phyloP scores from a whole-genome alignment of 1,140 invertebrate genomes.

The Aradophagus sp. region DNA sequence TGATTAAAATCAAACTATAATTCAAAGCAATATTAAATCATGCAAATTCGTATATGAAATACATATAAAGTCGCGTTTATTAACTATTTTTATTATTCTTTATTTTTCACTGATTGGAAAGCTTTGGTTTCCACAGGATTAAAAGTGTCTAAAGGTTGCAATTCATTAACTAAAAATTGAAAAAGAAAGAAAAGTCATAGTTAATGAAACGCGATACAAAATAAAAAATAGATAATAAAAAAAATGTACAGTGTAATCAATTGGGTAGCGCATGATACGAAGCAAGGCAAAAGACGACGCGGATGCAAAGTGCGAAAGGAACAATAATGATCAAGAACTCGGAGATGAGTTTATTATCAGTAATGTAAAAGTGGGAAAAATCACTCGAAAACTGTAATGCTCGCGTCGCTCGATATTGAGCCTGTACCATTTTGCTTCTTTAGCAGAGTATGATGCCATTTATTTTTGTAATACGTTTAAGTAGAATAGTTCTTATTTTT shows the following conservation, averaged over 20 bases:
- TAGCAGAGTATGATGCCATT: slow-evolving; percentile 75
- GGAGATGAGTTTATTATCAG: slow-evolving; percentile 17
- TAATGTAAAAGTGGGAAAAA: background rate
- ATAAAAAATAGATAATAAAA: slow-evolving; percentile 43
- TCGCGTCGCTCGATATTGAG: slow-evolving; percentile 72
- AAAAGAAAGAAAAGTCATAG: slow-evolving; percentile 36
- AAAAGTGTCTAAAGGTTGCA: slow-evolving; percentile 33
- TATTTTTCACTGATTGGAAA: background rate
- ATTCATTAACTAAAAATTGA: slow-evolving; percentile 44
- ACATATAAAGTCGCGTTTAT: slow-evolving; percentile 4
- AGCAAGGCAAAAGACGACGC: slow-evolving; percentile 54
- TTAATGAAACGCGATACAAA: slow-evolving; percentile 28
- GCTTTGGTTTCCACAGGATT: slow-evolving; percentile 36
- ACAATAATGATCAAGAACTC: slow-evolving; percentile 47
- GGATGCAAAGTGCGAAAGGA: slow-evolving; percentile 57
- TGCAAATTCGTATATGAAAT: slow-evolving; percentile 18
- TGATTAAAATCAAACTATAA: slow-evolving; percentile 25
- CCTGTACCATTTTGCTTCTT: slow-evolving; percentile 74
- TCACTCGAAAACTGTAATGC: slow-evolving; percentile 61
- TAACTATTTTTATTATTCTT: too few relatives aligned
- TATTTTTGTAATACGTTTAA: slow-evolving; percentile 76
- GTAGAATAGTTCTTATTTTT: slow-evolving; percentile 77
- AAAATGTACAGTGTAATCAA: slow-evolving; percentile 52
- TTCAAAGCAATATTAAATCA: slow-evolving; percentile 25
- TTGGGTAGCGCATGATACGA: slow-evolving; percentile 46